Conservation (phyloP, 2,888 invertebrate species). For the Sicus ferrugineus region DNA sequence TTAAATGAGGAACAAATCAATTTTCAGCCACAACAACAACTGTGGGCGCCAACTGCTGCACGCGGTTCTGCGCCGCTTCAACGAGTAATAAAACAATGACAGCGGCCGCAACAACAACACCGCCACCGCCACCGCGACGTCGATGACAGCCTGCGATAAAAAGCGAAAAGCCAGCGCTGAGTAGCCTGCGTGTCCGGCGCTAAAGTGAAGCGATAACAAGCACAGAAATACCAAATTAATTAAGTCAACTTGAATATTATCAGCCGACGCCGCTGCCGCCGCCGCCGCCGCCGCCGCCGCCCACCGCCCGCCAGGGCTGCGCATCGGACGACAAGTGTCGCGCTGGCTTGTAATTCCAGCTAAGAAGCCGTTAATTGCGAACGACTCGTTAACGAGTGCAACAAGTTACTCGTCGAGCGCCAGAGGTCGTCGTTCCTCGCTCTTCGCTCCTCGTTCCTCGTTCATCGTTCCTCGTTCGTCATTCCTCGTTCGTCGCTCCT, state of each 20-base stretch:
- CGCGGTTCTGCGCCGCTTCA: too few relatives aligned
- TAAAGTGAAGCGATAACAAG: neutral
- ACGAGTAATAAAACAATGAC: too few relatives aligned
- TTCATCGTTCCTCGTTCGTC: too few relatives aligned
- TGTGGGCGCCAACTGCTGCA: too few relatives aligned
- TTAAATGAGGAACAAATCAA: too few relatives aligned
- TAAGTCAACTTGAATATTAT: slow-evolving; percentile 14
- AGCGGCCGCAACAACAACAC: neutral
- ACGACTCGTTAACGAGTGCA: slow-evolving; percentile 13
- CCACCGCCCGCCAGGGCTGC: slow-evolving; percentile 2
- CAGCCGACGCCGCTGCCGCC: neutral
- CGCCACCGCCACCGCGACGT: neutral
- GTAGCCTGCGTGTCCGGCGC: neutral
- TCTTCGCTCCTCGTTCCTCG: too few relatives aligned
- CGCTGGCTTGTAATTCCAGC: neutral
- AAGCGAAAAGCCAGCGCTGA: too few relatives aligned
- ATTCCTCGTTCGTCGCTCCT: too few relatives aligned
- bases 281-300: neutral
- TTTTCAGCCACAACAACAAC: too few relatives aligned
- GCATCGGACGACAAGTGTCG: neutral
- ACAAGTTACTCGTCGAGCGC: too few relatives aligned
- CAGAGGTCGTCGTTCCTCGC: too few relatives aligned
- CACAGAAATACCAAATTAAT: slow-evolving; percentile 6
- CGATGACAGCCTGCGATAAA: too few relatives aligned
- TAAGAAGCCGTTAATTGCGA: slow-evolving; percentile 9